Conservation (phyloP, 2,113 vertebrate genomes). For the Phocoena phocoena region DNA sequence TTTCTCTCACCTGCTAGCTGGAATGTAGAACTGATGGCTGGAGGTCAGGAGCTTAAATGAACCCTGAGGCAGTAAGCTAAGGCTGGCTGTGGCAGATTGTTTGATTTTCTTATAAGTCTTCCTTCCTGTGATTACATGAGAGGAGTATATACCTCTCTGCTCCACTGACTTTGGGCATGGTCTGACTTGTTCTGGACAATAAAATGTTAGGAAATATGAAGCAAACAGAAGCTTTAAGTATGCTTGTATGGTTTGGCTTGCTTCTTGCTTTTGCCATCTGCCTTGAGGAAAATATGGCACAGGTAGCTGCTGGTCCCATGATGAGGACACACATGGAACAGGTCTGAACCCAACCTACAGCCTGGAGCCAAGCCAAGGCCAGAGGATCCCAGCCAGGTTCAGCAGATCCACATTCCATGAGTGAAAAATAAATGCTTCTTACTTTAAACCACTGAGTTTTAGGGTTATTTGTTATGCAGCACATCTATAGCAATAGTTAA, state of each 20-base stretch:
- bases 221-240: slow-evolving; percentile 36
- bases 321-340: slow-evolving; percentile 17
- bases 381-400: background rate
- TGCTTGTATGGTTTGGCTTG: slow-evolving; percentile 9
- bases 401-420: background rate
- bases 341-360: background rate
- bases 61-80: background rate
- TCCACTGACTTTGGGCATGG: background rate
- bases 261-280: slow-evolving; percentile 34
- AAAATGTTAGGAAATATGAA: background rate
- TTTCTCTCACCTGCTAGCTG: background rate
- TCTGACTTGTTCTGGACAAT: slow-evolving; percentile 35
- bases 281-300: background rate
- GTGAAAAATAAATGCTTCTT: background rate
- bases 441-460: background rate
- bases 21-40: background rate
- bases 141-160: background rate
- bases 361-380: background rate
- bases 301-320: background rate
- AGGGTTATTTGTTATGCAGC: background rate
- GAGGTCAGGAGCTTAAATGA: background rate
- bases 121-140: background rate
- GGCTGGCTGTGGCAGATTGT: background rate
- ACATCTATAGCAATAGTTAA: background rate
- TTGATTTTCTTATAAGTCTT: background rate